Evolutionary conservation across 2,113 vertebrate species (phyloP).

Genomic region (Strix aluco): DNA sequence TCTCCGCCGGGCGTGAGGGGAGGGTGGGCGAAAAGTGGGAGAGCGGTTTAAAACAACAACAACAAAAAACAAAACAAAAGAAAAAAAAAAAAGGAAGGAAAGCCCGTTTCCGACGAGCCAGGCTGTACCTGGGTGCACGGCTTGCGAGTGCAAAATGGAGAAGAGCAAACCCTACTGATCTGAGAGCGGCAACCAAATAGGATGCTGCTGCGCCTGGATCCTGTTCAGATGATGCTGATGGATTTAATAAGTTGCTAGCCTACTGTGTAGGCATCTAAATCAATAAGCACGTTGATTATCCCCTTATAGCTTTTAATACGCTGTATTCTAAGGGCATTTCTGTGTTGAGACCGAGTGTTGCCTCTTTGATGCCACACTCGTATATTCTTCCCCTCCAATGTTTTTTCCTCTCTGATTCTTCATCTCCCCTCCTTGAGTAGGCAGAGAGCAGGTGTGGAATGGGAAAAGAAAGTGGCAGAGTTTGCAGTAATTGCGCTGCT

Average conservation of each 20-base stretch:
- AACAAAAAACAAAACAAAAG: neutral
- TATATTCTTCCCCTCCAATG: rapidly evolving
- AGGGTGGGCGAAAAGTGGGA: neutral
- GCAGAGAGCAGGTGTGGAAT: neutral
- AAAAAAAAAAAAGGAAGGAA: neutral
- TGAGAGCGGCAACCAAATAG: neutral
- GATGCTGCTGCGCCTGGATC: neutral
- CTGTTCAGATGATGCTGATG: neutral
- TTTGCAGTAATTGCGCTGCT: neutral
- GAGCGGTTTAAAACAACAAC: neutral
- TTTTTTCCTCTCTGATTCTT: neutral
- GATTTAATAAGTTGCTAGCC: neutral
- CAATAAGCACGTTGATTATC: neutral
- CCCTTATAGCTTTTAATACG: neutral
- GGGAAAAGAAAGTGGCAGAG: neutral
- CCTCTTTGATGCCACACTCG: neutral
- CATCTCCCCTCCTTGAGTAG: neutral
- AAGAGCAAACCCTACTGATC: slow-evolving; percentile 18
- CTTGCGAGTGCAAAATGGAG: slow-evolving; percentile 29
- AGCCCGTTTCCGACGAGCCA: neutral
- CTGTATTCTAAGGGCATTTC: neutral
- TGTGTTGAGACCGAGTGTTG: neutral
- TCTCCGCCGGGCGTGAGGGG: neutral
- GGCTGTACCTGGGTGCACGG: neutral
- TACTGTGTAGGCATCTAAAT: neutral